Evolutionary conservation across 1,140 invertebrate genomes (phyloP), one percentile per base, ranked within the genome.

Genomic region (Diachasma alloeum): DNA sequence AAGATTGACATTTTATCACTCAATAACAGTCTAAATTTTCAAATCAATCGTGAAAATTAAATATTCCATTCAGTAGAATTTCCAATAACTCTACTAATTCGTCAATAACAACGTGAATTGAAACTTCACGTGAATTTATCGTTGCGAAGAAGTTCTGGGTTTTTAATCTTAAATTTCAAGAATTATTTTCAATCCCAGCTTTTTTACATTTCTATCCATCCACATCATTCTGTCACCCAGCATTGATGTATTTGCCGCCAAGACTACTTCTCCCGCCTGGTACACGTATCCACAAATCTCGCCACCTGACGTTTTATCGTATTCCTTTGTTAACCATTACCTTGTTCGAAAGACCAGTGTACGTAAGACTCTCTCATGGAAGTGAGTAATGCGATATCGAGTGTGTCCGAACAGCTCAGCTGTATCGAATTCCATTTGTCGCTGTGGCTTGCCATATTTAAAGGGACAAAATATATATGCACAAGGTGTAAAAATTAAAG

Each of bases 401-500:
- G 22, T 63, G 48, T 56, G 19, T 8, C 48, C n/a, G n/a, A 19
- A 42, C n/a, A 53, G 48, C 48, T 53, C 59, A 63, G 59, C 59
- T 63, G 59, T 24, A 24, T 63, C 59, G 24, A 63, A 63, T 63
- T 63, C 22, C 59, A 63, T 63, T 63, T 63, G 59, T 63, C 59
- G 59, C 59, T 63, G 59, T 26, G 9, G 59, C 24, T 26, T 9
- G 24, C 0, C 22, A 26, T 63, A 63, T 26, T 24, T 26, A 19
- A 15, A 9, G 24, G 22, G 59, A 26, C 0, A 63, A 63, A 63
- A 63, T 9, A 26, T 63, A 2, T 6, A 31, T 6, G 6, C 31
- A 31, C 31, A 6, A 42, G 3, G 39, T 10, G 13, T 11, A 42
- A 19, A 56, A 56, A 17, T 17, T 56, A 15, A 22, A 56, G 19